Evolutionary conservation across 2,888 invertebrate genomes (phyloP).

Genomic region (Nebria salina): DNA sequence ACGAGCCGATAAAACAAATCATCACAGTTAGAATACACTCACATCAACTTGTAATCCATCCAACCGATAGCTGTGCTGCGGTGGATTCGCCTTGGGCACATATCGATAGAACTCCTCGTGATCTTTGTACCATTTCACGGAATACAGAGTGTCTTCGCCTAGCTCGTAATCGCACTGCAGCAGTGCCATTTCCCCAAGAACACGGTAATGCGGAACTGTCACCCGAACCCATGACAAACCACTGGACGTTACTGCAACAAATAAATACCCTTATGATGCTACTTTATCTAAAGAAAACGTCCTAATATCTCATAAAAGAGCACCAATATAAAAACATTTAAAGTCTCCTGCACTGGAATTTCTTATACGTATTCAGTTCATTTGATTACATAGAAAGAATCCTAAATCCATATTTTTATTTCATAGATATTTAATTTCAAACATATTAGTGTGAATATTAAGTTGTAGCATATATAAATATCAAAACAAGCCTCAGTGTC

Average conservation of each 20-base stretch:
- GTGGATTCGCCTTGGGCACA: slow-evolving; percentile 77
- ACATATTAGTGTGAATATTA: too few species aligned
- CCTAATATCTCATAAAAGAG: too few species aligned
- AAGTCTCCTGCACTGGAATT: too few species aligned
- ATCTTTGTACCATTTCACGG: slow-evolving; percentile 87
- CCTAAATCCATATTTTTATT: too few species aligned
- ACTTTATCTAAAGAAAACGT: too few species aligned
- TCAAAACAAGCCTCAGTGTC: too few species aligned
- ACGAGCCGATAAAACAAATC: too few species aligned
- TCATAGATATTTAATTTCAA: too few species aligned
- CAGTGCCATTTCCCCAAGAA: slow-evolving; percentile 60
- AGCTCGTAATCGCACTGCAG: slow-evolving; percentile 62
- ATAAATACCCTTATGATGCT: not conserved
- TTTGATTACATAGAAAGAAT: too few species aligned
- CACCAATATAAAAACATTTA: too few species aligned
- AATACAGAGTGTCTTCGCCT: slow-evolving; percentile 73
- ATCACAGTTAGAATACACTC: slow-evolving; percentile 59
- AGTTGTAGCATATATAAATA: too few species aligned
- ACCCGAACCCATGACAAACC: slow-evolving; percentile 61
- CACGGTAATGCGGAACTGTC: slow-evolving; percentile 60
- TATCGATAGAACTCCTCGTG: slow-evolving; percentile 85
- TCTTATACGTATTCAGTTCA: too few species aligned
- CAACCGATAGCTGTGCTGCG: slow-evolving; percentile 75
- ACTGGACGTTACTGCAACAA: slow-evolving; percentile 35
- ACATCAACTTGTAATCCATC: slow-evolving; percentile 77